phyloP scores from a whole-genome alignment of 2,113 vertebrate species.

The Trinectes maculatus region DNA sequence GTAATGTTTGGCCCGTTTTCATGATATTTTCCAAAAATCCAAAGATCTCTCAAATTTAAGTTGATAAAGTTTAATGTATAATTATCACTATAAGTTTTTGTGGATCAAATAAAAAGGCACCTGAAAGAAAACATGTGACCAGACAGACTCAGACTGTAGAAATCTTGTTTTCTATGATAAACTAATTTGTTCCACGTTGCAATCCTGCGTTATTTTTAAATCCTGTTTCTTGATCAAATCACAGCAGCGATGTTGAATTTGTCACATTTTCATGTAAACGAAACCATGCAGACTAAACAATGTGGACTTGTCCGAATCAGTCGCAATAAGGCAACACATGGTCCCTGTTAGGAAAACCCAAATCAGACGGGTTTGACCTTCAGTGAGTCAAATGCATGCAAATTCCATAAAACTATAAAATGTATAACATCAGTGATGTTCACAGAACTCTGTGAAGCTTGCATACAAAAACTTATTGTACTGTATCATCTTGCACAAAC shows the following conservation, averaged over 20 bases:
- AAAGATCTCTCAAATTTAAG: background rate
- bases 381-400: background rate
- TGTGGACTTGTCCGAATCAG: slow-evolving; percentile 61
- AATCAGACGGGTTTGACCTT: slow-evolving; percentile 38
- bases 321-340: slow-evolving; percentile 61
- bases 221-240: slow-evolving; percentile 61
- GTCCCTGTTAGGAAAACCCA: slow-evolving; percentile 52
- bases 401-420: slow-evolving; percentile 16
- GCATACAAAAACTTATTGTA: background rate
- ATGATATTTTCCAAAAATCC: background rate
- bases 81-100: background rate
- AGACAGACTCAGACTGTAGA: too few species aligned
- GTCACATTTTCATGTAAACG: slow-evolving; percentile 74
- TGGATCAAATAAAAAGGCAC: background rate
- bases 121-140: background rate
- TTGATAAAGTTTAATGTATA: background rate
- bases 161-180: slow-evolving; percentile 56
- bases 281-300: slow-evolving; percentile 75
- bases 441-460: background rate
- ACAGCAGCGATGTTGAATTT: slow-evolving; percentile 69
- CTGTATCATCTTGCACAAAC: background rate
- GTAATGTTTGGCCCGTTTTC: background rate
- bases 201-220: slow-evolving; percentile 65
- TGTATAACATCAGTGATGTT: background rate
- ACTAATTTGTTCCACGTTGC: slow-evolving; percentile 53